Evolutionary conservation across 2,888 invertebrate genomes (phyloP).

Genomic region (Drepanosiphum platanoidis): DNA sequence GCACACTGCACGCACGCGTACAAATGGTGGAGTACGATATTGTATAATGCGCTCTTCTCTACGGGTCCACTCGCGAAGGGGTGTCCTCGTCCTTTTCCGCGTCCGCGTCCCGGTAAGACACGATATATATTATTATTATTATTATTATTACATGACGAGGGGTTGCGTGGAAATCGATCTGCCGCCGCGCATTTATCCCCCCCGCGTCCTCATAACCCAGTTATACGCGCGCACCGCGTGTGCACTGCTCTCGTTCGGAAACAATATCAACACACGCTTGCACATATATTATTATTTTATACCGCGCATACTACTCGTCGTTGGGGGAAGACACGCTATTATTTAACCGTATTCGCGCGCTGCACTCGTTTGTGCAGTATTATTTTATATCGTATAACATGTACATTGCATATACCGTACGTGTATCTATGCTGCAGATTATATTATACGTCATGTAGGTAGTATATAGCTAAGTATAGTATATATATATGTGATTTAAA

Average conservation of each 20-base stretch:
- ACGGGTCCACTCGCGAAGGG: conserved; percentile 39
- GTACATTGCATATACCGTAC: background rate
- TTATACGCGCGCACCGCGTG: background rate
- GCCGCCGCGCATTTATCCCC: conserved; percentile 23
- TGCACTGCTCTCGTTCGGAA: background rate
- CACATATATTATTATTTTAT: background rate
- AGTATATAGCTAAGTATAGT: background rate
- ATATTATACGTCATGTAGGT: background rate
- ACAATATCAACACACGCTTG: conserved; percentile 38
- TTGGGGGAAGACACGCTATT: background rate
- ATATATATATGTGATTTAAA: background rate
- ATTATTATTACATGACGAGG: no score
- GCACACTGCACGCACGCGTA: background rate
- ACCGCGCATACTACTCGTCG: background rate
- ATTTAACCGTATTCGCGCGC: background rate
- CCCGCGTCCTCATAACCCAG: conserved; percentile 35
- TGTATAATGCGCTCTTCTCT: conserved; percentile 26
- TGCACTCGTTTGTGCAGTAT: no score
- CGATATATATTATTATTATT: no score
- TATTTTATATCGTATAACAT: background rate
- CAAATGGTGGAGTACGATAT: conserved; percentile 46
- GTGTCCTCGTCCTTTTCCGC: conserved; percentile 24
- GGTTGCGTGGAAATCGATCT: conserved; percentile 56
- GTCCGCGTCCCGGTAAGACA: conserved; percentile 7
- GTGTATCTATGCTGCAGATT: no score